These are phyloP conservation scores for Ptychadena robeensis DNA, from an alignment of 2,797 vertebrate species.

Conservation along the genomic window DNA sequence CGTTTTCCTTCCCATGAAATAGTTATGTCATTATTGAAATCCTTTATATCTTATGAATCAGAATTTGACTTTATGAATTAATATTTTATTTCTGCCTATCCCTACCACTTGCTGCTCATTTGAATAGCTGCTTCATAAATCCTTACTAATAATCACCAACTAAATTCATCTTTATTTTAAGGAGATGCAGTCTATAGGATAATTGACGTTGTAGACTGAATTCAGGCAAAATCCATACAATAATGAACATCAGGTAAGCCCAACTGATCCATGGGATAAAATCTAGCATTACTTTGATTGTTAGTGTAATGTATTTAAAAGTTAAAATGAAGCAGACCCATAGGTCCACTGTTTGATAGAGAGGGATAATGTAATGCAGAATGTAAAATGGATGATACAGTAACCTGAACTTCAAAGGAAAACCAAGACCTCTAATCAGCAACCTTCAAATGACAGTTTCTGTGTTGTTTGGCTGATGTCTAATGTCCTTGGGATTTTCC, in stretches of 20 bases:
- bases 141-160: not conserved
- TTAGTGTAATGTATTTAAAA: too few species aligned
- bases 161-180: not conserved
- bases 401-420: not conserved
- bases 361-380: not conserved
- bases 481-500: not conserved
- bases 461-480: not conserved
- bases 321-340: too few species aligned
- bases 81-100: not conserved
- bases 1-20: too few species aligned
- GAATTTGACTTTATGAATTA: too few species aligned
- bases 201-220: too few species aligned
- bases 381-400: not conserved
- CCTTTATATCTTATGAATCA: too few species aligned
- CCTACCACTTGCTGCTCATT: not conserved
- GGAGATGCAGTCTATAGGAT: too few species aligned
- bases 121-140: not conserved
- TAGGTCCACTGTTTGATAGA: not conserved
- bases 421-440: not conserved
- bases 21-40: too few species aligned
- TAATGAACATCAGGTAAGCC: not conserved
- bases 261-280: not conserved
- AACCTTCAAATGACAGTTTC: conserved; percentile 6
- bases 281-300: not conserved
- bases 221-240: too few species aligned